These are phyloP conservation scores for Zosterops japonicus DNA, from an alignment of 2,113 vertebrate genomes.

Conservation along the genomic window DNA sequence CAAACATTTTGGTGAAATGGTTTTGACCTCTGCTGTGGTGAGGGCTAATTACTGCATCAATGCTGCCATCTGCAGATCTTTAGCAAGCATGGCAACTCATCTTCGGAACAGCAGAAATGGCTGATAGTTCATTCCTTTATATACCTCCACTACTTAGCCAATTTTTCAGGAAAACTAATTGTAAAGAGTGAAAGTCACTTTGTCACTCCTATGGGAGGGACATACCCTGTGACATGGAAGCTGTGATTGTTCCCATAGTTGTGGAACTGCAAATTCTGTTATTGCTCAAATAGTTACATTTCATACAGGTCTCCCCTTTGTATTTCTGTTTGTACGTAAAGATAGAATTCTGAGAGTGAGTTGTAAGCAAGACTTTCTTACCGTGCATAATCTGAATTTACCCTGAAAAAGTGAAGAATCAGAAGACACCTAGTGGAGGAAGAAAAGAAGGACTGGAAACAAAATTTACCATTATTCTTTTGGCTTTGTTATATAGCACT, in stretches of 20 bases:
- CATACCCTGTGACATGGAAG: accelerated
- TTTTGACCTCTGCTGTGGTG: background rate
- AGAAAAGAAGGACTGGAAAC: background rate
- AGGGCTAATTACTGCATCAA: background rate
- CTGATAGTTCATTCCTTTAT: background rate
- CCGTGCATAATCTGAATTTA: background rate
- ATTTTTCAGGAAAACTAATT: background rate
- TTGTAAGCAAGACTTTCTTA: background rate
- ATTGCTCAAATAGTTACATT: background rate
- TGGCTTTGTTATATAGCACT: background rate
- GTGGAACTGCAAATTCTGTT: background rate
- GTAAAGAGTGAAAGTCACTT: background rate
- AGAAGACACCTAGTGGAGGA: background rate
- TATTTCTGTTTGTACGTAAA: background rate
- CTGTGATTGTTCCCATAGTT: background rate
- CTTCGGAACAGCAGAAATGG: background rate
- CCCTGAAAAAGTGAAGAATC: background rate
- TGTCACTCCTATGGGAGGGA: background rate
- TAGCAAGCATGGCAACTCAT: background rate
- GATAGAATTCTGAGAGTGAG: background rate
- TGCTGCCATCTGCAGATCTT: slow-evolving; percentile 55
- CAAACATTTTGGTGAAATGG: background rate
- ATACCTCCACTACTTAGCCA: background rate
- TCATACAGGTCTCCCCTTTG: background rate
- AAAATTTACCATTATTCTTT: background rate